Base-by-base conservation (phyloP, 2,797 vertebrate genomes). In the Phalanger gymnotis region DNA sequence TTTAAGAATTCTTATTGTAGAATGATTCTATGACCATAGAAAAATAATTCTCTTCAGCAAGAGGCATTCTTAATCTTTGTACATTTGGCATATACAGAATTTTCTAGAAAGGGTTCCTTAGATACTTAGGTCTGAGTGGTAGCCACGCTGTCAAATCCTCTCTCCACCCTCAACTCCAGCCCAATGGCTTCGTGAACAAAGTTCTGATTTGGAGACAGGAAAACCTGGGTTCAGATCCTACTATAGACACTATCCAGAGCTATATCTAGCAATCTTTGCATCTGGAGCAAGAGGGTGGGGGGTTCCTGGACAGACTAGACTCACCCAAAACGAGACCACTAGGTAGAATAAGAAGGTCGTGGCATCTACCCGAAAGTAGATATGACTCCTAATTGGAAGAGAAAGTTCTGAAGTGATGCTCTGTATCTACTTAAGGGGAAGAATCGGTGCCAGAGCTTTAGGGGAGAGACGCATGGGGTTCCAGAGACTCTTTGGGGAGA, bases 21-120 rank as follows among this genome's bases (percentile, higher is more conserved):
- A 51, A 51, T 87, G 91, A 47, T 92, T 95, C 95, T 61, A 94
- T 90, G 94, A 96, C 94, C 90, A 93, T 3, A 91, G 90, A 94
- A 96, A 14, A 58, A 54, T 27, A 90, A 92, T 73, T 73, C 95
- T 81, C 40, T 92, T 95, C 31, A 92, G 91, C 66, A 96, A 95
- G 96, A 94, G 40, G 40, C 54, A 81, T 90, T 81, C 53, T 91
- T 87, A 51, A 93, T 94, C 91, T 95, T 3, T 92, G 51, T 25
- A 53, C 3, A 95, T 73, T n/a, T 34, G 81, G 53, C 90, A 12
- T 93, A 91, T 4, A 51, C n/a, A 31, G 31, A 94, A 95, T 95
- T 97, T 47, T 61, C 92, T 25, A 95, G 4, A 54, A 90, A 95
- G 90, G 12, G 34, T 40, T 58, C 61, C 92, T 81, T 90, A 58